Percentiles rank a stretch among this genome's conserved stretches.
Conservation (phyloP, 2,797 vertebrate genomes). For the Macropus fuliginosus region DNA sequence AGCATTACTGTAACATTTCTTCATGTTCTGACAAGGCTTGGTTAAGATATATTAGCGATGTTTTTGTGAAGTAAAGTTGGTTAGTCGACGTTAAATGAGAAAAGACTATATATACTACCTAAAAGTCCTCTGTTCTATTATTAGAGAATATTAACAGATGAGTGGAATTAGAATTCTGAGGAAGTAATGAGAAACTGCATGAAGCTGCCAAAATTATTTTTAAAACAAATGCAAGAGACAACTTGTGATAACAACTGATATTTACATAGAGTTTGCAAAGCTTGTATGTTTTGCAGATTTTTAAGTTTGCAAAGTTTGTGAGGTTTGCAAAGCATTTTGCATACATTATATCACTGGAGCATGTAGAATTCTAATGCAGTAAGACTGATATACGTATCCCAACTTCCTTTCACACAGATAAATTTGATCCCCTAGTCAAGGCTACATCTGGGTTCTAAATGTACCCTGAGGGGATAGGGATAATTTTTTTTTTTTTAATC, state of each 20-base stretch:
- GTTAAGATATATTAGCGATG: neutral
- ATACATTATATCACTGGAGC: neutral
- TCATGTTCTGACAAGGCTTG: neutral
- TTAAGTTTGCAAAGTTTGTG: neutral
- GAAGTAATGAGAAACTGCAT: constrained; percentile 36
- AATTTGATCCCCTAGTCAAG: neutral
- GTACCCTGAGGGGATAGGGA: neutral
- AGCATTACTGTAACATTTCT: neutral
- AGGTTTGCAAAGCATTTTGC: neutral
- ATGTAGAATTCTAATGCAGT: neutral
- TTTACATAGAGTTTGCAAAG: neutral
- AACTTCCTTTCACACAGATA: neutral
- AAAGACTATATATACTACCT: neutral
- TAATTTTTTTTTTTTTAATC: neutral
- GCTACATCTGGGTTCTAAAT: neutral
- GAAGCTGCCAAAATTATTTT: constrained; percentile 4
- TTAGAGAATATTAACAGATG: constrained; percentile 42
- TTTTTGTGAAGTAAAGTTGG: neutral
- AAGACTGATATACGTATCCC: neutral
- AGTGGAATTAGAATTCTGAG: constrained; percentile 29
- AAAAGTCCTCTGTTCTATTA: constrained; percentile 34
- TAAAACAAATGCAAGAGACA: neutral
- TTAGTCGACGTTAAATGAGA: neutral
- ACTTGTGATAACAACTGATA: neutral
- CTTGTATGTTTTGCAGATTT: neutral